These are phyloP conservation scores for Pseudomyrmex pallidus DNA, from an alignment of 1,140 invertebrate genomes.

Conservation along the genomic window DNA sequence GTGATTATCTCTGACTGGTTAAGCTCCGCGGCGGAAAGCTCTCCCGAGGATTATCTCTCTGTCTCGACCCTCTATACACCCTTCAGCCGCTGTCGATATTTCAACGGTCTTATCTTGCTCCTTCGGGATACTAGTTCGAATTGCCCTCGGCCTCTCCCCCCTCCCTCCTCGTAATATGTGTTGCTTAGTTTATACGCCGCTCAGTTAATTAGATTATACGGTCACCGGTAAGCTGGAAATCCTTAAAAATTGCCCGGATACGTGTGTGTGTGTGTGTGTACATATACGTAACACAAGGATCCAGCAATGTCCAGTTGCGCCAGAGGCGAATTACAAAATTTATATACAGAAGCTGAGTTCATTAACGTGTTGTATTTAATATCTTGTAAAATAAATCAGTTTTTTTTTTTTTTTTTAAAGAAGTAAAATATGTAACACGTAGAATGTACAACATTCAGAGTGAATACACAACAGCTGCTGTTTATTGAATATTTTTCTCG, in stretches of 20 bases:
- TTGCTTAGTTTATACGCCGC: constrained; percentile 36
- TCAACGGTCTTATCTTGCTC: constrained; percentile 81
- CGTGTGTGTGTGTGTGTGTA: too few species aligned
- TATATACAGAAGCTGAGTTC: too few species aligned
- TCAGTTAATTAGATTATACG: constrained; percentile 71
- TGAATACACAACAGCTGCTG: too few species aligned
- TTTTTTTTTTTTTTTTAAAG: too few species aligned
- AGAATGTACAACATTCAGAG: too few species aligned
- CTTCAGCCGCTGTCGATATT: constrained; percentile 82
- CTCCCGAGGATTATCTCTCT: constrained; percentile 80
- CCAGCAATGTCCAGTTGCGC: not conserved
- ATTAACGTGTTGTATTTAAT: too few species aligned
- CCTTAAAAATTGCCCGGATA: constrained; percentile 1
- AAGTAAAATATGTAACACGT: too few species aligned
- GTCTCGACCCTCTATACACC: constrained; percentile 76
- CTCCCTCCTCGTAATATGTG: not conserved
- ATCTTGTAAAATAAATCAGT: too few species aligned
- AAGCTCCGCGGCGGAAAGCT: constrained; percentile 78
- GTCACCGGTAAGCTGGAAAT: constrained; percentile 20
- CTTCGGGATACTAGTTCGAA: constrained; percentile 75
- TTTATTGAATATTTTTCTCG: too few species aligned
- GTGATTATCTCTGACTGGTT: constrained; percentile 83
- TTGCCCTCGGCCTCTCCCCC: constrained; percentile 60
- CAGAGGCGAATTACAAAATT: not conserved
- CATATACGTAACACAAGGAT: constrained; percentile 3